Base-by-base conservation (phyloP, 2,797 vertebrate genomes). In the Rhadinocentrus ornatus region DNA sequence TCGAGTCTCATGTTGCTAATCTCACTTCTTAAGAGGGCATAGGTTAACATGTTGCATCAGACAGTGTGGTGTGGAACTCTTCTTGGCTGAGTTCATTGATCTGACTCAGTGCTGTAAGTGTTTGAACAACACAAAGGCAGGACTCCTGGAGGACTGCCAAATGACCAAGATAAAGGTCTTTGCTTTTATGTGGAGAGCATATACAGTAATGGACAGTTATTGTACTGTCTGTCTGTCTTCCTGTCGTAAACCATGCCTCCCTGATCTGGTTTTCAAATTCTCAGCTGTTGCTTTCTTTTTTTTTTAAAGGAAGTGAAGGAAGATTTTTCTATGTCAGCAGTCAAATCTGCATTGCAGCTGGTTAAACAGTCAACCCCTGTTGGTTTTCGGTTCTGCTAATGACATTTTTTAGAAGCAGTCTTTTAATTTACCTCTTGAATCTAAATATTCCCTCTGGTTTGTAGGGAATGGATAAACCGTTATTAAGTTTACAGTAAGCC, bases 31-130 rank as follows among this genome's bases (percentile, higher is more conserved):
- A 46, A 58, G 59, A 75, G 86, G 58, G 35, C 81, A 75, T n/a
- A 78, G 85, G 79, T 81, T 81, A 80, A 15, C 18, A 1, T 2
- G 39, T 85, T 88, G 55, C 50, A 37, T 84, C 84, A 86, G 71
- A 67, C 66, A 44, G 50, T 58, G 73, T 57, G 41, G 80, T 75
- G 31, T 53, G 37, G 24, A 83, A 76, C 57, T 62, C 50, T 72
- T 87, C 67, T 66, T 72, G 66, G 41, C 55, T 22, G 70, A 80
- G 59, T 55, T 39, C 63, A 75, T 76, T 56, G 66, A 87, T 82
- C 50, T 54, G 26, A 31, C 57, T 70, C 31, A 66, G 4, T 69
- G 53, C 32, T 48, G 57, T 78, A 64, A 71, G 60, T 80, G 56
- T 84, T 71, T 73, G 62, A 73, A 44, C 34, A 68, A 54, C 56